phyloP scores from a whole-genome alignment of 2,888 invertebrate genomes.

The Neuroscelio doddi region DNA sequence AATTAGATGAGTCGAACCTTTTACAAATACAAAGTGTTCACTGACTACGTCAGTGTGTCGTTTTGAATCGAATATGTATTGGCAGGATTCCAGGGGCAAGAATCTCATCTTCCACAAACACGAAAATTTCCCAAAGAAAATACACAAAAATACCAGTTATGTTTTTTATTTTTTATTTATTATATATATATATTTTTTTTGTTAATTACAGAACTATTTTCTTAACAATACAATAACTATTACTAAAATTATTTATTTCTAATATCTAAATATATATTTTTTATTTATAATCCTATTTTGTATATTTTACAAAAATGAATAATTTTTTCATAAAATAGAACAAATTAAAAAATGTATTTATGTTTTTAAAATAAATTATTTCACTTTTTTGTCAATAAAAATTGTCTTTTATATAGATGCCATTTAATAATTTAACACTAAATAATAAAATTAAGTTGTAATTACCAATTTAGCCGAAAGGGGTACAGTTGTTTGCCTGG shows the following conservation, averaged over 20 bases:
- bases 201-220: too few species aligned
- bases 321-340: too few species aligned
- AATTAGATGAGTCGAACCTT: slow-evolving; percentile 19
- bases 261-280: too few species aligned
- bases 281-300: too few species aligned
- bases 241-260: too few species aligned
- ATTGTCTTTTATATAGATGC: too few species aligned
- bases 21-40: slow-evolving; percentile 9
- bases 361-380: not conserved
- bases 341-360: not conserved
- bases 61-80: slow-evolving; percentile 35
- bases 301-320: too few species aligned
- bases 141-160: slow-evolving; percentile 27
- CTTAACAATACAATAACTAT: too few species aligned
- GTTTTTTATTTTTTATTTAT: too few species aligned
- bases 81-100: slow-evolving; percentile 30
- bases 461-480: slow-evolving; percentile 60
- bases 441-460: too few species aligned
- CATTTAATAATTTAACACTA: too few species aligned
- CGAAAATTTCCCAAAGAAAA: slow-evolving; percentile 19
- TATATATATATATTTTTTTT: too few species aligned
- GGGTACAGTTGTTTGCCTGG: slow-evolving; percentile 68
- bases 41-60: slow-evolving; percentile 16
- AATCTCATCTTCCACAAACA: slow-evolving; percentile 39
- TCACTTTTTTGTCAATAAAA: not conserved